Evolutionary conservation across 2,113 vertebrate species (phyloP).

Genomic region (Callionymus lyra): DNA sequence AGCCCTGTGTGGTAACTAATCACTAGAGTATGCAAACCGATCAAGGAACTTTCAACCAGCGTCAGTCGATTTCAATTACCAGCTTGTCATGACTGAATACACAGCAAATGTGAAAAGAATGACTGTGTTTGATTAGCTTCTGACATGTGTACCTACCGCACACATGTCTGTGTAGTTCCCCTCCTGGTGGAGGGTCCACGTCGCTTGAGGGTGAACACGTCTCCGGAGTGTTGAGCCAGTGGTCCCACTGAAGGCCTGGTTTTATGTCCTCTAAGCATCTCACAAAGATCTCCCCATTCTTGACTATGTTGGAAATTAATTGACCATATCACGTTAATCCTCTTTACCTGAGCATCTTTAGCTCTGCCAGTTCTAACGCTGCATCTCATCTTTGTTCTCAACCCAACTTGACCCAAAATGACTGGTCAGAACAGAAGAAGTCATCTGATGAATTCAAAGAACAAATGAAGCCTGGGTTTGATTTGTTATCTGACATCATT

Average conservation of each 20-base stretch:
- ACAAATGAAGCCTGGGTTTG: conserved; percentile 35
- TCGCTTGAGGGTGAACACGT: conserved; percentile 20
- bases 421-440: background rate
- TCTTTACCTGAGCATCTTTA: no score
- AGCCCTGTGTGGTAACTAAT: background rate
- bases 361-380: no score
- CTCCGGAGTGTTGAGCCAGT: conserved; percentile 15
- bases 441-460: background rate
- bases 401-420: conserved; percentile 2
- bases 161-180: conserved; percentile 46
- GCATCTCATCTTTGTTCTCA: no score
- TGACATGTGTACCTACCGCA: conserved; percentile 25
- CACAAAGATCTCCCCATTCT: conserved; percentile 1
- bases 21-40: conserved; percentile 15
- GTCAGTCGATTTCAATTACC: conserved; percentile 26
- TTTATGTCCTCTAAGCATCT: background rate
- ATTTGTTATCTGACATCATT: conserved; percentile 42
- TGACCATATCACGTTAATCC: no score
- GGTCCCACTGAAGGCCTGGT: conserved; percentile 8
- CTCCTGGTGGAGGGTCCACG: conserved; percentile 42
- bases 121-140: conserved; percentile 57
- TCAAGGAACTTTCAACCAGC: conserved; percentile 18
- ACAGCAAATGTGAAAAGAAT: conserved; percentile 23
- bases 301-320: no score
- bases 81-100: conserved; percentile 35